A percentile compares a stretch with the other conserved stretches of the same genome.
These are phyloP conservation scores for Leistus spinibarbis DNA, from an alignment of 2,888 invertebrate genomes.

Conservation along the genomic window DNA sequence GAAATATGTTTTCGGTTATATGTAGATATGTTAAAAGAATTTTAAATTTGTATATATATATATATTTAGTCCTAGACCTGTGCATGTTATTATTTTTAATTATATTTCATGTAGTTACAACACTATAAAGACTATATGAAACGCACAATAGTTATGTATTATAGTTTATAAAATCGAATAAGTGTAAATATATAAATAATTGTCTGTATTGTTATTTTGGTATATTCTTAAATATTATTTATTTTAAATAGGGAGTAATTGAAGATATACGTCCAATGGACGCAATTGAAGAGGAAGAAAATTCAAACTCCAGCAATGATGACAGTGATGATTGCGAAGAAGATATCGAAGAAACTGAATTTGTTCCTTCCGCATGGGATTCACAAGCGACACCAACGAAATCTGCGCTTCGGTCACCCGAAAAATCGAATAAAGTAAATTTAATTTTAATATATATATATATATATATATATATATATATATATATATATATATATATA, in stretches of 20 bases:
- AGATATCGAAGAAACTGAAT: constrained; percentile 70
- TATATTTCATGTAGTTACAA: no score
- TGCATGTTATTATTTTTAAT: no score
- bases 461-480: neutral
- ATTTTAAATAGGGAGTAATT: constrained; percentile 29
- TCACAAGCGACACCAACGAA: constrained; percentile 76
- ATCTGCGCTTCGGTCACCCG: constrained; percentile 71
- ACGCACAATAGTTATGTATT: neutral
- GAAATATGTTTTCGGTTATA: no score
- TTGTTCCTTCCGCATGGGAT: constrained; percentile 83
- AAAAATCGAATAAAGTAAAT: constrained; percentile 54
- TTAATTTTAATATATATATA: neutral
- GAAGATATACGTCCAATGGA: constrained; percentile 46
- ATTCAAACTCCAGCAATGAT: constrained; percentile 41
- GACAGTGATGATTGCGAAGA: constrained; percentile 61
- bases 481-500: neutral
- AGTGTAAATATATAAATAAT: neutral
- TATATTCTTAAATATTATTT: neutral
- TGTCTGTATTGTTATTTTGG: neutral
- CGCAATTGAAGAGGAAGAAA: constrained; percentile 49
- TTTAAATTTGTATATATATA: no score
- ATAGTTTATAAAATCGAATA: neutral
- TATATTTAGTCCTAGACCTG: no score
- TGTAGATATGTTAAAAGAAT: no score
- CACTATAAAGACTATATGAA: no score